Evolutionary conservation across 1,140 invertebrate species (phyloP).

Genomic region (Drosophila hydei): DNA sequence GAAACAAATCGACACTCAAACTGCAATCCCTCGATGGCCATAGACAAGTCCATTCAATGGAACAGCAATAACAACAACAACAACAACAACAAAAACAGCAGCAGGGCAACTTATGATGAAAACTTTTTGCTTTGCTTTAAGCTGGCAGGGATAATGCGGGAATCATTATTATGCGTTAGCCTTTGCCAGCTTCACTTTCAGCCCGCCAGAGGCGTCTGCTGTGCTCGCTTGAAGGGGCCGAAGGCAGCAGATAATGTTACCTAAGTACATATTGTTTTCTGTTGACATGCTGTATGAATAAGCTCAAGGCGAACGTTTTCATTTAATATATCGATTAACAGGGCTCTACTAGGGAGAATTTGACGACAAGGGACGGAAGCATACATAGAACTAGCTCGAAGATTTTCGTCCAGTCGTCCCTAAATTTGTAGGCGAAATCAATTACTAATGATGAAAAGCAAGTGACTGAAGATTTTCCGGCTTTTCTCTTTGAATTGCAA

Average conservation of each 20-base stretch:
- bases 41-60: slow-evolving; percentile 22
- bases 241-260: not conserved
- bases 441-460: no score
- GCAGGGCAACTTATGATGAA: slow-evolving; percentile 60
- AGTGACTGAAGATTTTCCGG: no score
- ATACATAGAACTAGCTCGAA: no score
- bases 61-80: slow-evolving; percentile 15
- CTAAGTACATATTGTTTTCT: no score
- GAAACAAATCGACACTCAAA: slow-evolving; percentile 60
- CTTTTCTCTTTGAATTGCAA: no score
- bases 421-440: no score
- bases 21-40: slow-evolving; percentile 45
- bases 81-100: slow-evolving; percentile 15
- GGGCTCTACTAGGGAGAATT: no score
- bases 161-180: slow-evolving; percentile 54
- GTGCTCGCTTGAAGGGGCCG: not conserved
- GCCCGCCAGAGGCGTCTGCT: slow-evolving; percentile 11
- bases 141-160: slow-evolving; percentile 24
- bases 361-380: no score
- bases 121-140: slow-evolving; percentile 63
- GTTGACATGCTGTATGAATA: no score
- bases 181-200: slow-evolving; percentile 23
- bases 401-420: no score
- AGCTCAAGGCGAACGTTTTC: no score
- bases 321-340: no score